phyloP scores from a whole-genome alignment of 2,113 vertebrate genomes.

The Leptobrachium ailaonicum region DNA sequence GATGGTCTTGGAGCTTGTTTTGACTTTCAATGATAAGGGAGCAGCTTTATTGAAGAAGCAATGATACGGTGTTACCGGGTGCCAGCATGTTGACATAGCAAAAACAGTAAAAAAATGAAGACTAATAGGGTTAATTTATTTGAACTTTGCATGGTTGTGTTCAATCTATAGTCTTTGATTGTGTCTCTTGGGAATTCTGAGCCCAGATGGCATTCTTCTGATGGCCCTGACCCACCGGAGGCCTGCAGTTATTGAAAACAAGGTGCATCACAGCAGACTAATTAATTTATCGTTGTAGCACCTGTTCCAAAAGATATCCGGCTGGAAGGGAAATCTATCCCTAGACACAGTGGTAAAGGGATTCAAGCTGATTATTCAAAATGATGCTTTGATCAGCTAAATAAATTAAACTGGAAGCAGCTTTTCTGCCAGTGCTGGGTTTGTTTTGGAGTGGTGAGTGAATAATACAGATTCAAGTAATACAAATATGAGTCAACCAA shows the following conservation, averaged over 20 bases:
- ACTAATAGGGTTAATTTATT: constrained; percentile 99
- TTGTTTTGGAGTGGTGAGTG: constrained; percentile 64
- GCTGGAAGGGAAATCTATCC: constrained; percentile 78
- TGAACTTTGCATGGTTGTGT: constrained; percentile 88
- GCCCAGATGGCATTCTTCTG: constrained; percentile 96
- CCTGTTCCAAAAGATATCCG: constrained; percentile 98
- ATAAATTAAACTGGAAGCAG: constrained; percentile 98
- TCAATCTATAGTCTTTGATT: constrained; percentile 79
- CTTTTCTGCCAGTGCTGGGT: constrained; percentile 82
- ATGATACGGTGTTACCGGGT: constrained; percentile 62
- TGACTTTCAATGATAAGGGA: constrained; percentile 51
- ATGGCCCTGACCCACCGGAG: constrained; percentile 85
- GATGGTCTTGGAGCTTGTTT: constrained; percentile 51
- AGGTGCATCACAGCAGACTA: constrained; percentile 95
- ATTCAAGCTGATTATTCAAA: constrained; percentile 99
- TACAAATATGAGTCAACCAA: too few relatives aligned
- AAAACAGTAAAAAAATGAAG: constrained; percentile 70
- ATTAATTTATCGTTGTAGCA: constrained; percentile 99
- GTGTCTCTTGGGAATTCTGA: constrained; percentile 82
- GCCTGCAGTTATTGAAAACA: constrained; percentile 89
- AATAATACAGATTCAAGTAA: constrained; percentile 51
- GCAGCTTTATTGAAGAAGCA: constrained; percentile 52
- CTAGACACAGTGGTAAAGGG: constrained; percentile 89
- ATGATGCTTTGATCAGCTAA: constrained; percentile 96
- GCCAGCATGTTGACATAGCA: constrained; percentile 73